A percentile compares a stretch with the other conserved stretches of the same genome.
phyloP scores from a whole-genome alignment of 2,113 vertebrate species.

The Callospermophilus lateralis region DNA sequence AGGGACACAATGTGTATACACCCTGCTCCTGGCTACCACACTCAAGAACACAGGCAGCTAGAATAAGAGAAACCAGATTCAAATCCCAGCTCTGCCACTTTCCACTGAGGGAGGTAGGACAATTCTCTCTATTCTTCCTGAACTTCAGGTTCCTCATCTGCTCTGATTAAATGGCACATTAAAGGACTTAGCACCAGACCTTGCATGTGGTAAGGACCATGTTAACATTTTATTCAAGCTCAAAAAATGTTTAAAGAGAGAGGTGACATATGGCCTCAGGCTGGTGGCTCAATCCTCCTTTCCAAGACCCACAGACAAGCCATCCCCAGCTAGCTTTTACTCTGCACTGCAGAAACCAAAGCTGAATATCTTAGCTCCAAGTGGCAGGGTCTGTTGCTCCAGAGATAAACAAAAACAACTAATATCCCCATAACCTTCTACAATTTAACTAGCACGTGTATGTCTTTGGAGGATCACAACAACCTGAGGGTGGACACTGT shows the following conservation, averaged over 20 bases:
- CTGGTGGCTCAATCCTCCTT: neutral
- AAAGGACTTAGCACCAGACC: neutral
- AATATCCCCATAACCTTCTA: neutral
- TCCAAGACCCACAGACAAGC: neutral
- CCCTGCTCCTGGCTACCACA: neutral
- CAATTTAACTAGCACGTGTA: neutral
- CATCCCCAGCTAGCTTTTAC: neutral
- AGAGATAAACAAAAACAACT: neutral
- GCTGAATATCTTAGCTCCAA: neutral
- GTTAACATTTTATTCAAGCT: neutral
- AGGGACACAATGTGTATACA: too few relatives aligned
- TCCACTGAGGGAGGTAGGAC: neutral
- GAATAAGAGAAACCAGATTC: neutral
- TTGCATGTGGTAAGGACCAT: neutral
- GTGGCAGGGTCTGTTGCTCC: neutral
- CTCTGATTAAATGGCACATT: neutral
- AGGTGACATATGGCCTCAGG: neutral
- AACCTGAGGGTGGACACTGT: neutral
- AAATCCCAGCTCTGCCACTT: neutral
- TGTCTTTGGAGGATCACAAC: neutral
- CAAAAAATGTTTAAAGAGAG: neutral
- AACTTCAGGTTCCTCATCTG: neutral
- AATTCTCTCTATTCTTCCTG: fast-evolving
- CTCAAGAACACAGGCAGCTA: neutral
- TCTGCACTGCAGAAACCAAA: neutral